Base-by-base conservation (phyloP, 1,140 invertebrate genomes). In the Drosophila willistoni region DNA sequence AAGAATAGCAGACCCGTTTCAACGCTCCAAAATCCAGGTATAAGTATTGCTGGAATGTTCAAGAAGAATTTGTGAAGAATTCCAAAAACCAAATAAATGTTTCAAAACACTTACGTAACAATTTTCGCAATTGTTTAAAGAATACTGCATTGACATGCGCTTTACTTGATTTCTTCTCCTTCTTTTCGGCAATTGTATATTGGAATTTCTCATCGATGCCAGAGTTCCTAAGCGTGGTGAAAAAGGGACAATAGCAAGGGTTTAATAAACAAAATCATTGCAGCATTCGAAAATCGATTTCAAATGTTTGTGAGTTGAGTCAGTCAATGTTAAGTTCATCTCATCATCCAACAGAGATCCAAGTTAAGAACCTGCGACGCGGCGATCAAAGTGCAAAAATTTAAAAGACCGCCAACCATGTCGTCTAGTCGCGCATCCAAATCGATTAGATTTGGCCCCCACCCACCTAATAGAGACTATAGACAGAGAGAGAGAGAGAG, bases 81-180 rank as follows among this genome's bases (percentile, higher is more conserved):
- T n/a, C 3, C 19, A 22, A 0, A 7, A 29, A 9, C 10, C 25
- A 2, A 19, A 14, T 17, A 0, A 7, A 5, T 51, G 25, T 6
- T 19, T 2, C 17, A 10, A 12, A 39, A 13, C 12, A 91, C 91
- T 91, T 81, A 92, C 91, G 94, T 65, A 99, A 93, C 79, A 99
- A 93, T 77, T 94, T 92, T 29, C 93, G 93, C 19, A 99, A 91
- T 90, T 98, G 96, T 68, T 94, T 94, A 78, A 98, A 95, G 91
- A 99, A 99, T 64, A 94, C 93, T 19, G 93, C 94, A 93, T 99
- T 96, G 0, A 99, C 96, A 71, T 97, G 96, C n/a, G 97, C 96
- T 93, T 95, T 97, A 29, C 94, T 94, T 17, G 93, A 90, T 72
- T 94, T 95, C 74, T 94, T 93, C 33, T 94, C 94, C 79, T 95